A percentile compares a stretch with the other conserved stretches of the same genome.
These are phyloP conservation scores for Triplophysa dalaica DNA, from an alignment of 2,113 vertebrate species.

Conservation along the genomic window DNA sequence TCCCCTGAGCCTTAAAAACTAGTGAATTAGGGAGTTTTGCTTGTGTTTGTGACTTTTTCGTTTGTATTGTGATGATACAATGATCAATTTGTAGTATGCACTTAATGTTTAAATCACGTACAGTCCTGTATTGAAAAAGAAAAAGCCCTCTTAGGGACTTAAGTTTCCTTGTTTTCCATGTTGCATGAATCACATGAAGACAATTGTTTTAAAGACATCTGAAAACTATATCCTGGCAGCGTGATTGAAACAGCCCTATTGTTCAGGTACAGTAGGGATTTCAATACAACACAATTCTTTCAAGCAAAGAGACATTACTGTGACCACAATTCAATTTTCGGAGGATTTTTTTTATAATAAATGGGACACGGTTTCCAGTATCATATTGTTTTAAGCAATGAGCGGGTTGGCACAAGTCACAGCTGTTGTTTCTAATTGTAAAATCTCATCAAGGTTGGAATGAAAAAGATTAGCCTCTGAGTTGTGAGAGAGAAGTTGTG, in stretches of 20 bases:
- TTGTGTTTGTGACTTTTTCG: no score
- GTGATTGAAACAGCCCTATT: not conserved
- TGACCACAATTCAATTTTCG: not conserved
- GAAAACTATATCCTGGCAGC: not conserved
- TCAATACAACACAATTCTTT: not conserved
- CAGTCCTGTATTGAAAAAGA: no score
- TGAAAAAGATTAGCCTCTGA: conserved; percentile 7
- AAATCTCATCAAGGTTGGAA: conserved; percentile 1
- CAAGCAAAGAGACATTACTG: not conserved
- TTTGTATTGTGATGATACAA: no score
- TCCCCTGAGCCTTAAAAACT: not conserved
- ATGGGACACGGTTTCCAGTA: no score
- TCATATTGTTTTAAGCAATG: not conserved
- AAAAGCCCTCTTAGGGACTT: not conserved
- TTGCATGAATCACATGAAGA: not conserved
- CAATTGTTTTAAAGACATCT: not conserved
- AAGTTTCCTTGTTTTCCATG: not conserved
- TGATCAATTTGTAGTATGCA: no score
- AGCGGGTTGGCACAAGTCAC: not conserved
- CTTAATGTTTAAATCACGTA: no score
- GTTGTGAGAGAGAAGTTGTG: not conserved
- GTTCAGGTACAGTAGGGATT: conserved; percentile 1
- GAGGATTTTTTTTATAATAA: no score
- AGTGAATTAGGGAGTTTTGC: no score
- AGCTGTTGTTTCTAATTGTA: conserved; percentile 5